Evolutionary conservation across 1,140 invertebrate species (phyloP), one percentile per base, ranked within the genome.

Genomic region (Drosophila albomicans): DNA sequence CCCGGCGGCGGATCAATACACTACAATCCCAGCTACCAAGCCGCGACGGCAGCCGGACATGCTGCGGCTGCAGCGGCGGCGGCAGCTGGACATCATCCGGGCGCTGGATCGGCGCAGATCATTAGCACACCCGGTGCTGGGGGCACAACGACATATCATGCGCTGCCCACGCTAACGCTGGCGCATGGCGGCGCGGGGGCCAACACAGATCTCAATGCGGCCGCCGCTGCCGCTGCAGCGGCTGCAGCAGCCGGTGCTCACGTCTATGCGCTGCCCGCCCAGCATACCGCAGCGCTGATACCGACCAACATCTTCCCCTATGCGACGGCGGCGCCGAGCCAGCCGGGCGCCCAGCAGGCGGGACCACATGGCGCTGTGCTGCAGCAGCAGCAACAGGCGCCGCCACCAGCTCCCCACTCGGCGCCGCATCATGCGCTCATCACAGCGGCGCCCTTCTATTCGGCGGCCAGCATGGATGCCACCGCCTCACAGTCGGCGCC

Each of bases 271-370:
- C 51, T 92, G 61, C 91, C 86, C 16, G 82, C 91, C 3, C 91
- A 91, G 59, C 91, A 91, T 58, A 82, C 81, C 32, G 80, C 91
- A n/a, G 76, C 91, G 5, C 38, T 92, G 61, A 91, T 92, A 72
- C 91, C 91, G 54, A 90, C 91, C 43, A 92, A 91, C 62, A 80
- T 92, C 66, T 91, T 92, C 49, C 92, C 92, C 8, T 92, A 92
- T 58, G 78, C 86, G 20, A 25, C 20, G 20, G 20, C 92, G 56
- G 78, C 38, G 48, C 88, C 2, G 74, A 70, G 11, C 77, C 75
- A 20, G 48, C 59, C 69, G 38, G 82, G 75, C 25, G 74, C 67
- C 5, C 82, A 67, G 41, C 74, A 43, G 51, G 30, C 69, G 5
- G 74, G 73, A 6, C 74, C 80, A 10, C 79, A 72, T 49, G 70